These are phyloP conservation scores for Cataglyphis livida DNA, from an alignment of 2,888 invertebrate genomes.

Conservation along the genomic window DNA sequence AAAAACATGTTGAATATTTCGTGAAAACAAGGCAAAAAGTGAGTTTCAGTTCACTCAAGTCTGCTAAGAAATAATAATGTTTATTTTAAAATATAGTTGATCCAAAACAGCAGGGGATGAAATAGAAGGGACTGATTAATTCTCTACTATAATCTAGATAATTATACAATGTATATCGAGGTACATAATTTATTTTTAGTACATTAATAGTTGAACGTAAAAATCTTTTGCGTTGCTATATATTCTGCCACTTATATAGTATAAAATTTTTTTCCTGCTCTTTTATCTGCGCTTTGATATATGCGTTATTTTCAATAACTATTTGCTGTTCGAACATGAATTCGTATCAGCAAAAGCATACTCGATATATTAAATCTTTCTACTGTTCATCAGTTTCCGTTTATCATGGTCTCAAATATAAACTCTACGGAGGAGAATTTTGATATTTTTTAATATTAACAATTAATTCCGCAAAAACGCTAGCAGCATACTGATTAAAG, in stretches of 20 bases:
- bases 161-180: neutral
- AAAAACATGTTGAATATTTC: neutral
- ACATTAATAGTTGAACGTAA: neutral
- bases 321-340: neutral
- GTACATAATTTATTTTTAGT: neutral
- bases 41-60: neutral
- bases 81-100: neutral
- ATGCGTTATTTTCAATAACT: neutral
- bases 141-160: neutral
- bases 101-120: neutral
- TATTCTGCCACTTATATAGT: neutral
- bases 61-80: neutral
- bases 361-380: neutral
- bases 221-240: neutral
- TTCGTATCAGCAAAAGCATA: neutral
- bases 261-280: neutral
- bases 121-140: neutral
- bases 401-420: constrained; percentile 20
- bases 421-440: constrained; percentile 49
- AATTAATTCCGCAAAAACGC: constrained; percentile 77
- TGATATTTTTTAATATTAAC: constrained; percentile 13
- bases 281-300: neutral
- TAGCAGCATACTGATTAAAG: constrained; percentile 75
- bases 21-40: neutral
- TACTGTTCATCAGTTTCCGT: neutral